phyloP scores from a whole-genome alignment of 2,797 vertebrate genomes.

The Erpetoichthys calabaricus region DNA sequence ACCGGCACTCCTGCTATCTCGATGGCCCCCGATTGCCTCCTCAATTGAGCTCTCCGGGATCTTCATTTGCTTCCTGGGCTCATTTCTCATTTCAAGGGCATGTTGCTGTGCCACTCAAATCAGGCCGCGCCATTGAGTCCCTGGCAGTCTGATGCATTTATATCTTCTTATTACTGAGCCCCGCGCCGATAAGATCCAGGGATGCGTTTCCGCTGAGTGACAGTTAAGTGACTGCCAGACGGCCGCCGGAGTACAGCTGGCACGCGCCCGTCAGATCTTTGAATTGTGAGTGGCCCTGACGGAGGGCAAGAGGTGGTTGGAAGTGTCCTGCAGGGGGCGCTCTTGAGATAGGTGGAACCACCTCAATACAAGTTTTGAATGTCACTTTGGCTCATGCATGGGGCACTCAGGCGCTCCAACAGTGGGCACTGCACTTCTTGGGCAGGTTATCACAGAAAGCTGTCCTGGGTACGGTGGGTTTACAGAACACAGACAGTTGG shows the following conservation, averaged over 20 bases:
- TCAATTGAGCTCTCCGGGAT: background rate
- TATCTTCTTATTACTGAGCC: constrained; percentile 51
- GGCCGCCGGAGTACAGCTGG: background rate
- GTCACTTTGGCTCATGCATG: no score
- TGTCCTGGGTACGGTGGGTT: no score
- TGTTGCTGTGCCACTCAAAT: constrained; percentile 19
- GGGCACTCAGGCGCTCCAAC: no score
- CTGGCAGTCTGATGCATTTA: constrained; percentile 47
- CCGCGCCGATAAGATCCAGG: constrained; percentile 42
- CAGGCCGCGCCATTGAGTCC: constrained; percentile 23
- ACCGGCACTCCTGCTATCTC: background rate
- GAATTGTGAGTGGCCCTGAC: background rate
- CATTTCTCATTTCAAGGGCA: constrained; percentile 41
- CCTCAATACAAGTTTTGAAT: no score
- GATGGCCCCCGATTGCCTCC: constrained; percentile 9
- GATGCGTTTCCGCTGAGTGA: constrained; percentile 22
- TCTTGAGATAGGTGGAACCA: background rate
- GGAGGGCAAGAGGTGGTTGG: constrained; percentile 5
- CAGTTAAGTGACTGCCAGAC: constrained; percentile 14
- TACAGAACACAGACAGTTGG: no score
- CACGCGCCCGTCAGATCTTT: no score
- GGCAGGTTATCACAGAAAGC: no score
- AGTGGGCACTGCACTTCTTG: no score
- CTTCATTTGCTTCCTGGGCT: constrained; percentile 16
- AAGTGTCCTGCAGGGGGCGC: constrained; percentile 9